Evolutionary conservation across 1,140 invertebrate genomes (phyloP), one percentile per base, ranked within the genome.

Genomic region (Colletes gigas): DNA sequence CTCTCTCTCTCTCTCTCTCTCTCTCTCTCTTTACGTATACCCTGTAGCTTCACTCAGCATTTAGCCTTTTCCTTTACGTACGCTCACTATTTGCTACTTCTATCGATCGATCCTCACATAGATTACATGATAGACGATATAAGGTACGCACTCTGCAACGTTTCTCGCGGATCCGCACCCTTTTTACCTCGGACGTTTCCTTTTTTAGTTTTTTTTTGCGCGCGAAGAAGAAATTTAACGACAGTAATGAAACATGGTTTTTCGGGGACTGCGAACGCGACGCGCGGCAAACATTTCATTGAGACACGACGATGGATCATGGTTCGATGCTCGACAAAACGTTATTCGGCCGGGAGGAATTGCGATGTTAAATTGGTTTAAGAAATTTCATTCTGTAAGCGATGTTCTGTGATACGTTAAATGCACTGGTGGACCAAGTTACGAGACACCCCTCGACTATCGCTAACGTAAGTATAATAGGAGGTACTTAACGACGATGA

Each of bases 381-480:
- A 30, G 44, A 30, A 80, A 73, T 84, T 79, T 17, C 30, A 78
- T 74, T 83, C 78, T 70, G 55, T 47, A 52, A 50, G 6, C n/a
- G 12, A 80, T 30, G 5, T 74, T 79, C 82, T 84, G 74, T 84
- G 82, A 84, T 84, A 79, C 55, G 57, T 80, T 76, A 12, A 50
- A 50, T 12, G 47, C 70, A 30, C 30, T 30, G 30, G 30, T 30
- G 30, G 30, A 30, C 30, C 30, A 30, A 30, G 30, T 30, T 30
- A 30, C 30, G 30, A 30, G 30, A 30, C 30, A 30, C 30, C 30
- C 30, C 30, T 30, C 30, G 30, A 30, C 30, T 30, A 30, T 30
- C 30, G 30, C 30, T 30, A 30, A 30, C 30, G 30, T 30, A 30
- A 30, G 30, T 30, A 2, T 30, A 30, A 30, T 30, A 30, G 30